Conservation (phyloP, 2,888 invertebrate species). For the Latrodectus hesperus region DNA sequence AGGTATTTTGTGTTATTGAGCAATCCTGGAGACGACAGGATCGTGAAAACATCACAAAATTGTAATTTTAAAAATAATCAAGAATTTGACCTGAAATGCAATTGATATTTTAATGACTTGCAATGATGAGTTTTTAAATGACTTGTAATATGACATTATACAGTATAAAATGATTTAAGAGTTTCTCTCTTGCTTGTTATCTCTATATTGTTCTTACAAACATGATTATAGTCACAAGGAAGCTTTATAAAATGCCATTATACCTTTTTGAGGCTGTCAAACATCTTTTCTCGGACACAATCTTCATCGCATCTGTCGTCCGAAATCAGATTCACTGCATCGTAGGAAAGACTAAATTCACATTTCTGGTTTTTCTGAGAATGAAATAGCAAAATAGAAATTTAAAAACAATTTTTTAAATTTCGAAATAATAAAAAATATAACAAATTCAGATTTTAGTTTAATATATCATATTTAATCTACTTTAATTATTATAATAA, state of each 20-base stretch:
- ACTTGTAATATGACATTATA: too few relatives aligned
- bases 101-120: too few relatives aligned
- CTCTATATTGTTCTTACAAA: too few relatives aligned
- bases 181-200: too few relatives aligned
- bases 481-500: neutral
- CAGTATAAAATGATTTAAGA: too few relatives aligned
- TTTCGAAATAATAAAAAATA: too few relatives aligned
- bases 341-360: slow-evolving; percentile 31
- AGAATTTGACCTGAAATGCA: too few relatives aligned
- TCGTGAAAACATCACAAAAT: too few relatives aligned
- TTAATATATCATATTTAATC: neutral
- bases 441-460: neutral
- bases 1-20: too few relatives aligned
- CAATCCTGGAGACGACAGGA: too few relatives aligned
- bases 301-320: slow-evolving; percentile 58
- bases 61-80: too few relatives aligned
- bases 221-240: neutral
- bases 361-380: slow-evolving; percentile 34
- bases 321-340: slow-evolving; percentile 24
- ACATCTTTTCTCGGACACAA: slow-evolving; percentile 40
- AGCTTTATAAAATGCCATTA: neutral
- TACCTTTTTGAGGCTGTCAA: slow-evolving; percentile 50
- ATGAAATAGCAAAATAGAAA: neutral
- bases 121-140: too few relatives aligned
- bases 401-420: neutral